phyloP scores from a whole-genome alignment of 2,797 vertebrate genomes.

The Orientallactaga sibirica region DNA sequence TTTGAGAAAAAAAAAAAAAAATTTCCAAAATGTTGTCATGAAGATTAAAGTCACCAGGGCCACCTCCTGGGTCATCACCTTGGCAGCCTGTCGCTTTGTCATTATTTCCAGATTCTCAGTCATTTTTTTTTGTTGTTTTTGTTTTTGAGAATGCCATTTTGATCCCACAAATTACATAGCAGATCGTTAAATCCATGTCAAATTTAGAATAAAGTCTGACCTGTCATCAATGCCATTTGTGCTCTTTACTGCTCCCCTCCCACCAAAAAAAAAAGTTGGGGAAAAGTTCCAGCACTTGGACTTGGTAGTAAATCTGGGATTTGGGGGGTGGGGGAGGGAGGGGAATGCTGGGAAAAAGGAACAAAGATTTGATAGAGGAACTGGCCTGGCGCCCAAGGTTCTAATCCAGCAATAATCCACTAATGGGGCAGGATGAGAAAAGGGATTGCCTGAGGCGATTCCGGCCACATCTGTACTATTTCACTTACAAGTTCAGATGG shows the following conservation, averaged over 20 bases:
- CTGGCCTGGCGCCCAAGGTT: accelerated
- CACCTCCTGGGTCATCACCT: not conserved
- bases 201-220: not conserved
- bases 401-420: not conserved
- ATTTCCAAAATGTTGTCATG: not conserved
- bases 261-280: not conserved
- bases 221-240: not conserved
- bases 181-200: not conserved
- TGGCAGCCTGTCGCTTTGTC: not conserved
- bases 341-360: too few species aligned
- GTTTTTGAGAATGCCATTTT: not conserved
- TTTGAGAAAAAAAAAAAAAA: too few species aligned
- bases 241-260: not conserved
- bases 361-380: not conserved
- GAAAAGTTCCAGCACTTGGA: not conserved
- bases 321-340: accelerated
- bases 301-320: not conserved
- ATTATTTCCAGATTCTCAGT: not conserved
- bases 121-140: too few species aligned
- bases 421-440: not conserved
- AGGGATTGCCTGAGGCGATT: too few species aligned
- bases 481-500: not conserved
- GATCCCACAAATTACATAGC: not conserved
- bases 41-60: not conserved
- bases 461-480: not conserved